phyloP scores from a whole-genome alignment of 2,888 invertebrate genomes.

The Sphecodes monilicornis region DNA sequence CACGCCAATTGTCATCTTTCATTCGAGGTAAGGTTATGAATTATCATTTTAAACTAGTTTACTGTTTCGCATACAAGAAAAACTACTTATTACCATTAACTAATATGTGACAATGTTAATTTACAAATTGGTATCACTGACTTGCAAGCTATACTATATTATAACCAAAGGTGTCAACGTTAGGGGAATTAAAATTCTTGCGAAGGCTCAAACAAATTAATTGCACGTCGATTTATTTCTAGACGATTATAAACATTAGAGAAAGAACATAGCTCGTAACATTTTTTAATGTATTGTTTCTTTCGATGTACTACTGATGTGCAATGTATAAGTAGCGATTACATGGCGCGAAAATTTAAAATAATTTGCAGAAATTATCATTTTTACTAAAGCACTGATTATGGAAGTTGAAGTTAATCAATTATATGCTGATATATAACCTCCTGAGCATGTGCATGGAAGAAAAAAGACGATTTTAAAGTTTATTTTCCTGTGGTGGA shows the following conservation, averaged over 20 bases:
- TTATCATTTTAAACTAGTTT: background rate
- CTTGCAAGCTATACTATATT: background rate
- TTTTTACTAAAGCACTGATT: too few species aligned
- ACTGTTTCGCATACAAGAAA: background rate
- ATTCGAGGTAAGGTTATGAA: conserved; percentile 37
- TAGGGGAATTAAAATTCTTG: too few species aligned
- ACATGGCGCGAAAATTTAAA: too few species aligned
- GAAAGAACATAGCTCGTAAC: background rate
- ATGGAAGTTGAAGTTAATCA: too few species aligned
- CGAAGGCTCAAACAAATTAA: background rate
- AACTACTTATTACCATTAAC: background rate
- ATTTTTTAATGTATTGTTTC: background rate
- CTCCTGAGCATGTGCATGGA: too few species aligned
- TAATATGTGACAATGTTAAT: background rate
- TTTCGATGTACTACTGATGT: too few species aligned
- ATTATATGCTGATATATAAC: too few species aligned
- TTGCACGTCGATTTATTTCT: background rate
- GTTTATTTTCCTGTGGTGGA: too few species aligned
- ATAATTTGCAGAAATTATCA: too few species aligned
- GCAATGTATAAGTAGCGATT: too few species aligned
- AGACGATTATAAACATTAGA: background rate
- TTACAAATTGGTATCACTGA: background rate
- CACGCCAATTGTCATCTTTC: background rate
- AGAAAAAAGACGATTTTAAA: too few species aligned
- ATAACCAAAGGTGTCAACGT: background rate